Evolutionary conservation across 2,888 invertebrate species (phyloP), one percentile per base, ranked within the genome.

Genomic region (Seira sanloemensis): DNA sequence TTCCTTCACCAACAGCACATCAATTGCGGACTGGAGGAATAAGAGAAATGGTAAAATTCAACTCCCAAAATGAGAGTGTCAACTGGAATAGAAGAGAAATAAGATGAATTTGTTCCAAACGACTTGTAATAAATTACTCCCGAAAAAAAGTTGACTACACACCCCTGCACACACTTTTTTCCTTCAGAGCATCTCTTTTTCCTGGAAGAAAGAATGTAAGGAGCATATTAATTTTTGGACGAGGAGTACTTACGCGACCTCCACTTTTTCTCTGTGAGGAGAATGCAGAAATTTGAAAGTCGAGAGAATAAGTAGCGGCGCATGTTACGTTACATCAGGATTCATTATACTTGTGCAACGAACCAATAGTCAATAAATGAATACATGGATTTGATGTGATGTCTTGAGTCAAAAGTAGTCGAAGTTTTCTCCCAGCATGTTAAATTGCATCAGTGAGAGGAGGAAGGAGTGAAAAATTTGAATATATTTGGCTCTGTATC

Each of bases 81-180:
- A 82, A 82, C 82, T 77, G 68, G 66, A 82, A 82, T 82, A 77
- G 82, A 71, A 71, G 76, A 73, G 73, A 71, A 82, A 54, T 82
- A 82, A 82, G 82, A 82, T 82, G 82, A 82, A 82, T 82, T 82
- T 77, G 73, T 77, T 82, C 72, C 82, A 82, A 82, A 77, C 82
- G 77, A 77, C 82, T 82, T 65, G 77, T 77, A 82, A 82, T 82
- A 82, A 82, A 82, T 82, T 82, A 82, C 82, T 73, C 73, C 66
- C 67, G 73, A 72, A 82, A n/a, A n/a, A 65, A 82, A 82, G 77
- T 76, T 81, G 80, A 80, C 80, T 81, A 21, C 26, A 62, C 26
- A 25, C 65, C 54, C 54, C 62, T 71, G n/a, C n/a, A n/a, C n/a
- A n/a, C 2, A 18, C 16, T 72, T 72, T 18, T 67, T 24, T 50